A percentile compares a stretch with the other conserved stretches of the same genome.
phyloP scores from a whole-genome alignment of 1,140 invertebrate species.

The Pseudomyrmex sp. region DNA sequence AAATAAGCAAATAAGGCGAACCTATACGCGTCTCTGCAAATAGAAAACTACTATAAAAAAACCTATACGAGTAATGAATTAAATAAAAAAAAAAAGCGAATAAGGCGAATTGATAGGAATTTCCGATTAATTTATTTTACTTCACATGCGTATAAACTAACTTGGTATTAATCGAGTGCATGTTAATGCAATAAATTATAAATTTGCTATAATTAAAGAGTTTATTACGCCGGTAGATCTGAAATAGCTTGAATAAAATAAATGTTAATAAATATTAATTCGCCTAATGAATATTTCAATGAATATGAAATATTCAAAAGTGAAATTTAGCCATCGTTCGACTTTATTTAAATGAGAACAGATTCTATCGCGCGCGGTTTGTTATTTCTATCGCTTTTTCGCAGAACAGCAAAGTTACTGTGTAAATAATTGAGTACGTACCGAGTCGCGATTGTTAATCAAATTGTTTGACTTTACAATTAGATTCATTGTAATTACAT shows the following conservation, averaged over 20 bases:
- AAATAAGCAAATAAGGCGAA: too few relatives aligned
- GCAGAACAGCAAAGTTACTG: neutral
- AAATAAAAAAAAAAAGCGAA: neutral
- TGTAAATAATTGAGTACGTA: neutral
- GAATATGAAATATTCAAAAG: slow-evolving; percentile 29
- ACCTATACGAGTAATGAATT: neutral
- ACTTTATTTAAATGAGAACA: slow-evolving; percentile 3
- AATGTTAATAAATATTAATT: slow-evolving; percentile 52
- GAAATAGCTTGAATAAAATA: slow-evolving; percentile 25
- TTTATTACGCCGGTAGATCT: neutral
- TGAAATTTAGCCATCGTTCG: neutral
- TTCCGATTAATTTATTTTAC: too few relatives aligned
- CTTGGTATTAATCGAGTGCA: neutral
- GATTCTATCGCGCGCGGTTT: neutral
- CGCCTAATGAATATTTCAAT: slow-evolving; percentile 29
- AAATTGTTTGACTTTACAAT: too few relatives aligned
- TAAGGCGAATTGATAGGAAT: too few relatives aligned
- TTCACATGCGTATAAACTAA: neutral
- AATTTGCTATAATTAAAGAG: slow-evolving; percentile 41
- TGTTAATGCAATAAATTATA: neutral
- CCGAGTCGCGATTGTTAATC: too few relatives aligned
- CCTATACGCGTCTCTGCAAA: neutral
- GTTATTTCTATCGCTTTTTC: neutral
- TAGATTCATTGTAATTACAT: too few relatives aligned
- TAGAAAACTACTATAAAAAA: neutral